Percentiles rank a stretch among this genome's conserved stretches.
Evolutionary conservation across 1,140 invertebrate genomes (phyloP).

Genomic region (Ylistrum balloti): DNA sequence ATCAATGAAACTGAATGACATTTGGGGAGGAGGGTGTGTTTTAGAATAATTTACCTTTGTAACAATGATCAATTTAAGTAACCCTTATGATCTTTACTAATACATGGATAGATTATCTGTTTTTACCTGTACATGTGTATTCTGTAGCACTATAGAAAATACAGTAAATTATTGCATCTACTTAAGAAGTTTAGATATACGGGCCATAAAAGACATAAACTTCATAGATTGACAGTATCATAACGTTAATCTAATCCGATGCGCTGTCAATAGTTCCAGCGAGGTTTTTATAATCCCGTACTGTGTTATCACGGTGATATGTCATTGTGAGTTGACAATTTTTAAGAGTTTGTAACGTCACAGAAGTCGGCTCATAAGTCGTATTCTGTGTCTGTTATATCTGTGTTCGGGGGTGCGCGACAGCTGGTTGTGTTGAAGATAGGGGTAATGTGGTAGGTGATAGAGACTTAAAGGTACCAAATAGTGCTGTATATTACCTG

Average conservation of each 20-base stretch:
- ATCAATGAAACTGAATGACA: constrained; percentile 23
- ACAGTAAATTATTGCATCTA: neutral
- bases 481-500: constrained; percentile 20
- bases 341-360: neutral
- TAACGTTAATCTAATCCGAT: neutral
- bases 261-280: neutral
- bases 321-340: constrained; percentile 34
- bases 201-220: constrained; percentile 16
- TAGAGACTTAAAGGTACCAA: neutral
- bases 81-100: neutral
- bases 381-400: neutral
- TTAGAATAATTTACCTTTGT: neutral
- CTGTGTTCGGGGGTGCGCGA: neutral
- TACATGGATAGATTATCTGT: too few relatives aligned
- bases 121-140: neutral
- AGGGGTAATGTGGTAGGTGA: neutral
- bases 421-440: constrained; percentile 7
- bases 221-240: neutral
- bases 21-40: too few relatives aligned
- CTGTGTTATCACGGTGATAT: neutral
- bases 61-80: neutral
- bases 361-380: neutral
- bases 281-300: neutral
- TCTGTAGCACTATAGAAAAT: neutral
- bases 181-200: constrained; percentile 28